Percentiles rank a stretch among this genome's conserved stretches.
Evolutionary conservation across 2,888 invertebrate species (phyloP).

Genomic region (Abrostola tripartita): DNA sequence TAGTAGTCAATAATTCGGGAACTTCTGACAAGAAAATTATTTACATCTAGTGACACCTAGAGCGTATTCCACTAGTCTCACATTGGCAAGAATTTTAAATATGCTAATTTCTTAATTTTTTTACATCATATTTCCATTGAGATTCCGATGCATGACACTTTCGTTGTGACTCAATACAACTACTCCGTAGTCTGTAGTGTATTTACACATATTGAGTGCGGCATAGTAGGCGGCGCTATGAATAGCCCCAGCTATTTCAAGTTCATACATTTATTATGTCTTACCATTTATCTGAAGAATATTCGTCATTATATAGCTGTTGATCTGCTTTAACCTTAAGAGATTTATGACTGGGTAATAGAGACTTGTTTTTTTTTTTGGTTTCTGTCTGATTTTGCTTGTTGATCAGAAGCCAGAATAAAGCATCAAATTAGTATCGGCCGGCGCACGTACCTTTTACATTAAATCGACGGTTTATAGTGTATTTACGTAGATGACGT

Average conservation of each 20-base stretch:
- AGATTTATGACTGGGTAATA: slow-evolving; percentile 15
- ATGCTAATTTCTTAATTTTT: neutral
- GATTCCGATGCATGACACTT: slow-evolving; percentile 23
- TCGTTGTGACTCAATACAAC: slow-evolving; percentile 47
- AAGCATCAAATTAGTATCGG: neutral
- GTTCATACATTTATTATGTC: slow-evolving; percentile 69
- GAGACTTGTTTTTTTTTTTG: slow-evolving; percentile 3
- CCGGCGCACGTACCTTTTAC: neutral
- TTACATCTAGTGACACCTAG: neutral
- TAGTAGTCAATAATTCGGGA: neutral
- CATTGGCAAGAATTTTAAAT: neutral
- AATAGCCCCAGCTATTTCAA: slow-evolving; percentile 73
- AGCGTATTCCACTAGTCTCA: neutral
- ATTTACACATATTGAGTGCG: slow-evolving; percentile 61
- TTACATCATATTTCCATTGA: slow-evolving; percentile 20
- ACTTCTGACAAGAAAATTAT: neutral
- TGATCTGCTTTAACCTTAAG: slow-evolving; percentile 1
- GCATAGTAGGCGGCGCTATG: slow-evolving; percentile 66
- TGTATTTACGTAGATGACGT: neutral
- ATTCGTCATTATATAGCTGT: slow-evolving; percentile 8
- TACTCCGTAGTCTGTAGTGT: slow-evolving; percentile 24
- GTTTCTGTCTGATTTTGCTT: slow-evolving; percentile 4
- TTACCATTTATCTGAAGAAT: slow-evolving; percentile 27
- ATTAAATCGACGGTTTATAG: neutral
- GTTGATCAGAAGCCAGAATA: neutral